Base-by-base conservation (phyloP, 64 coral and sea anemone species). In the Cladopsammia gracilis region DNA sequence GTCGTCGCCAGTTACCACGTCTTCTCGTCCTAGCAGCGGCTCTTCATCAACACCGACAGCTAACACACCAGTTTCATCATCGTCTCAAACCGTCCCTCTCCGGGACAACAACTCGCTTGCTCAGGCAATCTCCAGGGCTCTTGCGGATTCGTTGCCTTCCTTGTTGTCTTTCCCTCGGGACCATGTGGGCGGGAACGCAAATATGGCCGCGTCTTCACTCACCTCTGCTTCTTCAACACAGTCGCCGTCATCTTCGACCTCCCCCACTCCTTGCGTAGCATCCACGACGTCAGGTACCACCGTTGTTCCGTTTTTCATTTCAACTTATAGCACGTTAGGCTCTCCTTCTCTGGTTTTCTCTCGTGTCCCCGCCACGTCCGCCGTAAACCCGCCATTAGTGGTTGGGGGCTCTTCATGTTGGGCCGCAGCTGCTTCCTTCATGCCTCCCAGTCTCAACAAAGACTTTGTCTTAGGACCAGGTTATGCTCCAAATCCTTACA, bases 381-480 rank as follows among this genome's bases (percentile, higher is more conserved):
- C 57, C 56, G 12, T 57, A 4, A 48, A n/a, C n/a, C n/a, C n/a
- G n/a, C n/a, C n/a, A n/a, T 11, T 66, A 62, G 14, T 8, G 56
- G 10, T 61, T 25, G 25, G 34, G 79, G 79, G 79, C 79, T 83
- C 53, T 62, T 62, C 11, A 26, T 10, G 61, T 43, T 24, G 24
- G 18, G 15, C 56, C 16, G 18, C 5, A n/a, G n/a, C n/a, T n/a
- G n/a, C n/a, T n/a, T n/a, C n/a, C n/a, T n/a, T n/a, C n/a, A n/a
- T n/a, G n/a, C n/a, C n/a, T n/a, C n/a, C n/a, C n/a, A n/a, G n/a
- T n/a, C n/a, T n/a, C n/a, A n/a, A n/a, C n/a, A n/a, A 5, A 18
- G 64, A 64, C 3, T 87, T 87, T 71, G 24, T 87, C 18, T 15
- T 87, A 15, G 66, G 84, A 23, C 84, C 84, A 25, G 84, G 84